Base-by-base conservation (phyloP, 2,888 invertebrate species). In the Bombyx huttoni region DNA sequence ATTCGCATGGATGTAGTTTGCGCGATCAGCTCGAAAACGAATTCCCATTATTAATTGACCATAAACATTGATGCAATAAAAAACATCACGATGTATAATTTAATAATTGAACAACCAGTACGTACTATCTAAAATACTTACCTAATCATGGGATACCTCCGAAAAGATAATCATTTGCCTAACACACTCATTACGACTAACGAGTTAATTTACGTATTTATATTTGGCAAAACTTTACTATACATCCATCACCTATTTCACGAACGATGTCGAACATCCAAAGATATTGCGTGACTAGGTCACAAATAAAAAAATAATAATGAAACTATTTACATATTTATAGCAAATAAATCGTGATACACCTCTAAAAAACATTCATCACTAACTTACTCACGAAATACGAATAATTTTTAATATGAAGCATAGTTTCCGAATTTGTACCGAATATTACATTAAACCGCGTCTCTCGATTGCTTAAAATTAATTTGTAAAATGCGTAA, bases 191-290 rank as follows among this genome's bases (percentile, higher is more conserved):
- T 67, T 69, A 64, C 58, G 60, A 63, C 60, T 65, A 75, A 68
- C 68, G 67, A 67, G 64, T 70, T 61, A 59, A 61, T 58, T 71
- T 81, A 79, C 79, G 80, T 78, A 81, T 78, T 74, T 78, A 81
- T 81, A 79, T 85, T 86, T 86, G 86, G 85, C 86, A 81, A 83
- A 80, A 71, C 70, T 70, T 77, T 76, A 72, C 73, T 74, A 73
- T 67, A 68, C 68, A 68, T 68, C 69, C 71, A 70, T 71, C 69
- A 68, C 70, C 73, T 68, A 63, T 63, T 40, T 62, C 65, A 67
- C 68, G 66, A 60, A 64, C 63, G 73, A 77, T 78, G 78, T 78
- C 61, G 59, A 65, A 79, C 76, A 78, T 74, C 73, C 68, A 67
- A 64, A 65, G 60, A 62, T 62, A 67, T 64, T 56, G 60, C 68